Base-by-base conservation (phyloP, 2,888 invertebrate genomes). In the Eubasilissa splendida region DNA sequence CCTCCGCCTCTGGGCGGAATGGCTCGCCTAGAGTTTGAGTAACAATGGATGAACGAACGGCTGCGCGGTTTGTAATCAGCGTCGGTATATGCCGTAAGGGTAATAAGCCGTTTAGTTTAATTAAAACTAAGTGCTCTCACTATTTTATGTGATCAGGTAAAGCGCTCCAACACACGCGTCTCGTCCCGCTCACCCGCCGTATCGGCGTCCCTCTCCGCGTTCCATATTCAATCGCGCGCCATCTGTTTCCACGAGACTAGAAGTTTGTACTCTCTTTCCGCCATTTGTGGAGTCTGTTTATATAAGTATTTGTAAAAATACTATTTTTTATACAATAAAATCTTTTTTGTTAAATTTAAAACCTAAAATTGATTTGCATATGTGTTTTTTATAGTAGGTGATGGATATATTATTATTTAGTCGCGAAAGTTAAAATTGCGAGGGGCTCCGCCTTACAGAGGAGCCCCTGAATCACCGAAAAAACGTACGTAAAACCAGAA, bases 101-200 rank as follows among this genome's bases (percentile, higher is more conserved):
- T 79, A 82, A 82, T 82, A 82, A 82, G 82, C 79, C 79, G 82
- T 82, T 79, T 76, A 82, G 79, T 82, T 82, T 82, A 82, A 82
- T 82, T 82, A 82, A 82, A 82, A 82, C 82, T 79, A 76, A 82
- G 82, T 79, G 76, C 73, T 76, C 71, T 63, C 79, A 79, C 78
- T 79, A 81, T 76, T 81, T 79, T 78, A 79, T 79, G 75, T 70
- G 74, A 81, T 81, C 81, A 81, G 81, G 76, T 81, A 76, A 70
- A 66, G 76, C 58, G 59, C 54, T n/a, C 71, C 53, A 2, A 42
- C 53, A 56, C 11, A 22, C 14, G 31, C 33, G 14, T 7, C 22
- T n/a, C 70, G 31, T 70, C 70, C 31, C 70, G 12, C 70, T 70
- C 70, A 2, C 11, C 3, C 53, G 53, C 22, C 11, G 12, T 70